These are phyloP conservation scores for Melieria crassipennis DNA, from an alignment of 2,888 invertebrate species.

Conservation along the genomic window DNA sequence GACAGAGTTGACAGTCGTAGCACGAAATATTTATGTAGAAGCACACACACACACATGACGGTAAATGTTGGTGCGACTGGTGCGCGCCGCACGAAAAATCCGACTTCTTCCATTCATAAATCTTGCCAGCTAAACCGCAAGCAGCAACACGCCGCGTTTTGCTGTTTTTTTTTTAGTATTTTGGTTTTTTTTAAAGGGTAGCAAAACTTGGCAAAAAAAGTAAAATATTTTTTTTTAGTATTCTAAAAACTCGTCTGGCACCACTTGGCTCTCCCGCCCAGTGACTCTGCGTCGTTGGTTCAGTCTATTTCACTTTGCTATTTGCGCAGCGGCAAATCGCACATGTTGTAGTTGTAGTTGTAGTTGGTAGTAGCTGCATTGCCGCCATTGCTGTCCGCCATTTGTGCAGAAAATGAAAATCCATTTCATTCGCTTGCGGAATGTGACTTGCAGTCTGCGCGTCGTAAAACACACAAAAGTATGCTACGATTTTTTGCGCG, in stretches of 20 bases:
- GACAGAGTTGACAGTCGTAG: too few species aligned
- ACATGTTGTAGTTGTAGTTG: too few species aligned
- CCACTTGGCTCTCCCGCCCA: too few species aligned
- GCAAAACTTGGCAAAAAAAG: constrained; percentile 4
- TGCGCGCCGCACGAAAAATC: constrained; percentile 22
- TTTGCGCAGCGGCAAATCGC: too few species aligned
- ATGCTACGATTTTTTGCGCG: constrained; percentile 42
- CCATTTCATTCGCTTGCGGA: constrained; percentile 18
- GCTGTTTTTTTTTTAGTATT: not conserved
- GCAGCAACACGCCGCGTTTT: not conserved
- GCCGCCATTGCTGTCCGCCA: not conserved
- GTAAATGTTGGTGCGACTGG: constrained; percentile 1
- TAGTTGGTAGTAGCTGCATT: too few species aligned
- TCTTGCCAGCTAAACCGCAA: constrained; percentile 20
- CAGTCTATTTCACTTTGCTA: too few species aligned
- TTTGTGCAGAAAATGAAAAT: constrained; percentile 26
- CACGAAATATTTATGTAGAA: too few species aligned
- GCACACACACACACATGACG: too few species aligned
- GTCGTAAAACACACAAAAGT: constrained; percentile 40
- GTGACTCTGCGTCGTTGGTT: too few species aligned
- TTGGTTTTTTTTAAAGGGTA: not conserved
- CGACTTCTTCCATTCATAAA: constrained; percentile 31
- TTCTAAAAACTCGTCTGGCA: too few species aligned
- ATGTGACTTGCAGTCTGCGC: constrained; percentile 25
- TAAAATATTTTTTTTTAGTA: constrained; percentile 15